Evolutionary conservation across 2,888 invertebrate species (phyloP).

Genomic region (Ornithoptera priamus): DNA sequence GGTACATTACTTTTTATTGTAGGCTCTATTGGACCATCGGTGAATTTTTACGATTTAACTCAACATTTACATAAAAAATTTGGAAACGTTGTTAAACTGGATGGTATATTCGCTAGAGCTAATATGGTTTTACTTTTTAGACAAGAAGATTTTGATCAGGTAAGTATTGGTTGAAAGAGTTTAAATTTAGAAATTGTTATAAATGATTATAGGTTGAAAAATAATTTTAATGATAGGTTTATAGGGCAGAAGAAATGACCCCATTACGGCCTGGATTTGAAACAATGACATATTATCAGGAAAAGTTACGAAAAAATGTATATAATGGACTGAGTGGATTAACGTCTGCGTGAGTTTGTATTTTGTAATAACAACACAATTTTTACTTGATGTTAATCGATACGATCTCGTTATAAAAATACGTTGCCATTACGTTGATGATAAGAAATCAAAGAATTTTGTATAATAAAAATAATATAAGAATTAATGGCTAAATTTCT

Average conservation of each 20-base stretch:
- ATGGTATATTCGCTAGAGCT: slow-evolving; percentile 54
- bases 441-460: no score
- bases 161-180: slow-evolving; percentile 30
- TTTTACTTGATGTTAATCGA: not conserved
- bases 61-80: slow-evolving; percentile 49
- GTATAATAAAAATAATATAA: no score
- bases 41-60: slow-evolving; percentile 49
- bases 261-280: slow-evolving; percentile 67
- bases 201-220: not conserved
- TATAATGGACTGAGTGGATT: slow-evolving; percentile 63
- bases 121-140: slow-evolving; percentile 59
- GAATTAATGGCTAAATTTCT: no score
- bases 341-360: slow-evolving; percentile 58
- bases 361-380: not conserved
- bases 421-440: not conserved
- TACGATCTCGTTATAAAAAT: not conserved
- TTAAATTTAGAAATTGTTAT: not conserved
- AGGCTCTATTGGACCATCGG: slow-evolving; percentile 57
- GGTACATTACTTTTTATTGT: not conserved
- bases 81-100: slow-evolving; percentile 61
- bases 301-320: slow-evolving; percentile 49
- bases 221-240: slow-evolving; percentile 48
- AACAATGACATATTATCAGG: slow-evolving; percentile 61
- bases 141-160: slow-evolving; percentile 59
- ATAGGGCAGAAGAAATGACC: slow-evolving; percentile 63